Percentiles rank a stretch among this genome's conserved stretches.
phyloP scores from a whole-genome alignment of 1,140 invertebrate genomes.

The Bathynomus jamesi region DNA sequence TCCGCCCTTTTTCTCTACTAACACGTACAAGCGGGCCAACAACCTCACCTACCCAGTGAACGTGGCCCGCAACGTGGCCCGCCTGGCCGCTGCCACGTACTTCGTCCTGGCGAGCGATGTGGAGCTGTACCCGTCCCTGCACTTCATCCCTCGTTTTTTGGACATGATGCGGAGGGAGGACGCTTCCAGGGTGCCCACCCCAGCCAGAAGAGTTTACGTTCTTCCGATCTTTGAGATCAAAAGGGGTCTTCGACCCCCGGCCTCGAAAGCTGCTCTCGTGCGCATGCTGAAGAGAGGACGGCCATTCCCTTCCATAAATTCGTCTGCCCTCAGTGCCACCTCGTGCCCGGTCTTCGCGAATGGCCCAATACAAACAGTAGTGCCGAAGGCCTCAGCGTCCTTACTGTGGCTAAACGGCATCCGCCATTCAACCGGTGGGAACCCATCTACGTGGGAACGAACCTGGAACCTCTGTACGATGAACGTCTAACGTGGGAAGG shows the following conservation, averaged over 20 bases:
- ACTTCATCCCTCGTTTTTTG: conserved; percentile 35
- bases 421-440: conserved; percentile 61
- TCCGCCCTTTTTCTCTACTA: conserved; percentile 44
- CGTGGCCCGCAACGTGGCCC: conserved; percentile 73
- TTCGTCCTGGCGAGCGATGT: conserved; percentile 80
- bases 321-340: conserved; percentile 78
- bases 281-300: conserved; percentile 64
- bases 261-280: conserved; percentile 63
- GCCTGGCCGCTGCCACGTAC: conserved; percentile 70
- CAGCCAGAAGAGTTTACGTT: conserved; percentile 64
- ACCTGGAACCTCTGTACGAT: conserved; percentile 67
- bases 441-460: conserved; percentile 71
- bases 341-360: conserved; percentile 65
- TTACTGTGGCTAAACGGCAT: conserved; percentile 33
- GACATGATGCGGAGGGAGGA: conserved; percentile 33
- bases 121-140: conserved; percentile 63
- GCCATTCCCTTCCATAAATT: conserved; percentile 87
- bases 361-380: conserved; percentile 39
- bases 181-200: conserved; percentile 15
- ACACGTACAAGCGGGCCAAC: conserved; percentile 61
- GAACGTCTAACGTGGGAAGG: conserved; percentile 74
- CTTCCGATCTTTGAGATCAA: conserved; percentile 76
- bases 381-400: conserved; percentile 26
- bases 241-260: conserved; percentile 58
- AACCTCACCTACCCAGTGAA: conserved; percentile 80